Conservation (phyloP, 1,140 invertebrate species). For the Drosophila fuyamai region DNA sequence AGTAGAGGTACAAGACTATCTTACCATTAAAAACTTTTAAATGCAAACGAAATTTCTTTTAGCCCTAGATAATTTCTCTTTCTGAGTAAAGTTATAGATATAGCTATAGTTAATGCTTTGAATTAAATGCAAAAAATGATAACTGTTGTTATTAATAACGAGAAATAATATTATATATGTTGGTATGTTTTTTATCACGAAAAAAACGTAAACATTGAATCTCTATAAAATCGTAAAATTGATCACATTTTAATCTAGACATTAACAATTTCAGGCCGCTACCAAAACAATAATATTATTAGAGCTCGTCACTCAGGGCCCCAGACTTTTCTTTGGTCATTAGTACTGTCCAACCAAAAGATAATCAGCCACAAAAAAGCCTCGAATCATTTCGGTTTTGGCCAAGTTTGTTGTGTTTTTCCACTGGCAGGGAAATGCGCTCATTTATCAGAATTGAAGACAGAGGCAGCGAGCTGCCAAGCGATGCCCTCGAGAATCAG, state of each 20-base stretch:
- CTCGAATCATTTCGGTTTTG: conserved; percentile 32
- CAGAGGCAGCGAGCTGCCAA: conserved; percentile 22
- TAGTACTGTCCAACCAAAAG: conserved; percentile 20
- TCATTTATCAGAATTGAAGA: conserved; percentile 51
- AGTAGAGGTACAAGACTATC: too few relatives aligned
- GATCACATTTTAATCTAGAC: not conserved
- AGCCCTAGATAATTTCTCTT: too few relatives aligned
- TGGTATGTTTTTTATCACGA: too few relatives aligned
- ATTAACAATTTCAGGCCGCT: conserved; percentile 1
- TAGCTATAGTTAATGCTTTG: too few relatives aligned
- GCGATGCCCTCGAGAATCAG: conserved; percentile 56
- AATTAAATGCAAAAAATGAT: too few relatives aligned
- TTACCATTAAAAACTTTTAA: too few relatives aligned
- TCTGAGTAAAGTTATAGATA: too few relatives aligned
- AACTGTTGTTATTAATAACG: too few relatives aligned
- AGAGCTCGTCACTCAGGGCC: conserved; percentile 21
- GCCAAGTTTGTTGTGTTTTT: conserved; percentile 14
- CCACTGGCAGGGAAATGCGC: conserved; percentile 19
- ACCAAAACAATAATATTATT: conserved; percentile 29
- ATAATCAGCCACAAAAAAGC: conserved; percentile 39
- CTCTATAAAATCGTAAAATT: not conserved
- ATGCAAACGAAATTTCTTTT: too few relatives aligned
- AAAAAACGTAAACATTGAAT: not conserved
- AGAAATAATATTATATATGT: too few relatives aligned
- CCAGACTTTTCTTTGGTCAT: conserved; percentile 20